Percentiles rank a stretch among this genome's conserved stretches.
These are phyloP conservation scores for Drosophila kohkoa DNA, from an alignment of 1,140 invertebrate species.

Conservation along the genomic window DNA sequence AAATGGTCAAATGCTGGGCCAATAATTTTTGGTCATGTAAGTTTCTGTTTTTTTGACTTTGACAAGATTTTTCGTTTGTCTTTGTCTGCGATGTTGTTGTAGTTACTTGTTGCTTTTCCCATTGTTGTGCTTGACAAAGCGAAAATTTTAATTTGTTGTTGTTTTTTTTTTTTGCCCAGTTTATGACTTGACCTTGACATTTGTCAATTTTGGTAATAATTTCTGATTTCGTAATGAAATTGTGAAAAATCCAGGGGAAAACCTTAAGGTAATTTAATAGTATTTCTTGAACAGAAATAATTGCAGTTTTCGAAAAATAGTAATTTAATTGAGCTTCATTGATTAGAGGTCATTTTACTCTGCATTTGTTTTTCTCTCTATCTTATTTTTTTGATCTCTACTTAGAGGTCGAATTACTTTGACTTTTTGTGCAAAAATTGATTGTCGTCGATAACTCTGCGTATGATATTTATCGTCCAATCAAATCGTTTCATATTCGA, in stretches of 20 bases:
- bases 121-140: conserved; percentile 71
- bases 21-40: conserved; percentile 59
- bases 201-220: conserved; percentile 40
- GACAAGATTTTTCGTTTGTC: conserved; percentile 7
- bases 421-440: background rate
- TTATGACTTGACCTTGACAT: conserved; percentile 67
- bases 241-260: conserved; percentile 13
- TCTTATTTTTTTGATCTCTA: too few species aligned
- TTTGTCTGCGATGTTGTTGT: conserved; percentile 9
- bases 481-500: conserved; percentile 8
- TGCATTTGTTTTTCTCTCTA: background rate
- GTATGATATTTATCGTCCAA: conserved; percentile 3
- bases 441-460: background rate
- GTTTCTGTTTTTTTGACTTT: conserved; percentile 27
- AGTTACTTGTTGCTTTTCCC: conserved; percentile 39
- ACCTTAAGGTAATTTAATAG: background rate
- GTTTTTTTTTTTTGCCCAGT: conserved; percentile 35
- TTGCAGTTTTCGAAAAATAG: background rate
- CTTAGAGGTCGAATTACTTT: background rate
- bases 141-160: conserved; percentile 37
- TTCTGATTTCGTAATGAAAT: conserved; percentile 42
- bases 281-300: background rate
- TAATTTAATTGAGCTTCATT: background rate
- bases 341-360: background rate
- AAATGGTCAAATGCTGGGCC: conserved; percentile 43